Conservation (phyloP, 1,140 invertebrate species). For the Bombus sibiricus region DNA sequence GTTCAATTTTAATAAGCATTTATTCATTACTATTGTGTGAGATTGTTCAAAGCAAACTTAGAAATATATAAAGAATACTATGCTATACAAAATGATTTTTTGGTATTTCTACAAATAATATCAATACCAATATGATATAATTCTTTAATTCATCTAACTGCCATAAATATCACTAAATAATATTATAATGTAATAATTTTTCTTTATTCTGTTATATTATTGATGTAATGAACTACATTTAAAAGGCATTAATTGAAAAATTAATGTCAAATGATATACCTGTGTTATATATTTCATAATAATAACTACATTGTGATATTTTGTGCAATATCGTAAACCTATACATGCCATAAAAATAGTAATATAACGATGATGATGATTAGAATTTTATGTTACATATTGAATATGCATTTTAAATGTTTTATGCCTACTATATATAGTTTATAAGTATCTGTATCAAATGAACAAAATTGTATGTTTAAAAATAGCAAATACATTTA, state of each 20-base stretch:
- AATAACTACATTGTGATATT: slow-evolving; percentile 5
- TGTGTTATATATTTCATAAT: not conserved
- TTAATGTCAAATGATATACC: not conserved
- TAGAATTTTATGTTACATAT: not conserved
- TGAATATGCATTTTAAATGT: slow-evolving; percentile 11
- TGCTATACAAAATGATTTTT: not conserved
- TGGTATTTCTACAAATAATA: slow-evolving; percentile 5
- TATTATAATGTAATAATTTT: not conserved
- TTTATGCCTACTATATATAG: not conserved
- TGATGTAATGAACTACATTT: not conserved
- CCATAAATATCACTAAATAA: slow-evolving; percentile 17
- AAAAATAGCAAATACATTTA: slow-evolving; percentile 11
- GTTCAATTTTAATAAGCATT: not conserved
- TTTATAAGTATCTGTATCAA: slow-evolving; percentile 3
- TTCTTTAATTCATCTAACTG: slow-evolving; percentile 3
- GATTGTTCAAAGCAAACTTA: not conserved
- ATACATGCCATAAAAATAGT: not conserved
- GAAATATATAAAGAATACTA: not conserved
- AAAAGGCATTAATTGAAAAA: not conserved
- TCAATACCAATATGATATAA: not conserved
- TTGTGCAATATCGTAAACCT: not conserved
- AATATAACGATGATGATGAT: slow-evolving; percentile 5
- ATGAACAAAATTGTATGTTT: slow-evolving; percentile 1
- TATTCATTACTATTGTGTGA: not conserved
- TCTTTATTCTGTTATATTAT: not conserved